Base-by-base conservation (phyloP, 2,113 vertebrate species). In the Micronycteris hirsuta region DNA sequence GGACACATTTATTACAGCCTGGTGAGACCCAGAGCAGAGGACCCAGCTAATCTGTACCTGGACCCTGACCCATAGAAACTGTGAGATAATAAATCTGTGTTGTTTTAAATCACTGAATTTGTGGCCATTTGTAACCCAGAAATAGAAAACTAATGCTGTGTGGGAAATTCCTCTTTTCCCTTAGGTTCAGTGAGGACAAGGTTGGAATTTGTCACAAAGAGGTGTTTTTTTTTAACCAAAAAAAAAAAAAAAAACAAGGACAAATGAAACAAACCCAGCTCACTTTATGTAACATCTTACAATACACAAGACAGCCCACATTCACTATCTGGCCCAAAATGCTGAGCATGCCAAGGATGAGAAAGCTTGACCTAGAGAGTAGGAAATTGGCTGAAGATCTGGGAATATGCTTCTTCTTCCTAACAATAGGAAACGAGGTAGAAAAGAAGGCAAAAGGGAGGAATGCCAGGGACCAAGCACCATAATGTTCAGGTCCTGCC, bases 61-160 rank as follows among this genome's bases (percentile, higher is more conserved):
- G n/a, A 88, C 31, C 43, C 12, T 95, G 74, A 36, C 13, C 7
- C 52, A 24, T 17, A 36, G 65, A 86, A 95, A 68, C 33, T 52
- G 68, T 58, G 41, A 91, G 15, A 47, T 68, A 82, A 82, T 54
- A 87, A 67, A 52, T 76, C 49, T 88, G 28, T 76, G 7, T 58
- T 84, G 78, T 36, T 84, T 80, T 71, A 95, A 95, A 38, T 82
- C 77, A 78, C 31, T 77, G n/a, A 94, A 76, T 56, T 74, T 87
- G 84, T 88, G 26, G 47, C 47, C n/a, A 58, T 83, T 76, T 84
- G 31, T 89, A 84, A 93, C 49, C 58, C 52, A 52, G 28, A 52
- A 78, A 84, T 84, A 70, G 49, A 92, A 95, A 93, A 78, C n/a
- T 95, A 85, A 49, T 52, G 36, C 0, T 54, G 41, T 52, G 41